phyloP scores from a whole-genome alignment of 1,140 invertebrate genomes.

The Micrasema minimum region DNA sequence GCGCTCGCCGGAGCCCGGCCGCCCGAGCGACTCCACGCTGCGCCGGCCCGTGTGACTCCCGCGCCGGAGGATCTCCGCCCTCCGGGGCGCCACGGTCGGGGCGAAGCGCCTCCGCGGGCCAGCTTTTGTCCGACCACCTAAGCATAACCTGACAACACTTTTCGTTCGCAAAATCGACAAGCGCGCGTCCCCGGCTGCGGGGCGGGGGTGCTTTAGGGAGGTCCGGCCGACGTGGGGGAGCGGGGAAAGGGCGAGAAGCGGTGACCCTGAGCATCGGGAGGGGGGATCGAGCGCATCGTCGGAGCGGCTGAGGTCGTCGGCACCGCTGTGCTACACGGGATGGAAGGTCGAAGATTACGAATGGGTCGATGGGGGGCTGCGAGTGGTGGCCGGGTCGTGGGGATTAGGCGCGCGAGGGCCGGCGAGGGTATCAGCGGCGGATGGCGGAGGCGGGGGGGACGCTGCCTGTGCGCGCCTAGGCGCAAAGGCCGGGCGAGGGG shows the following conservation, averaged over 20 bases:
- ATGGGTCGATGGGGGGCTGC: no score
- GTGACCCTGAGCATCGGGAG: neutral
- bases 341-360: neutral
- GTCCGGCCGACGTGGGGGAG: no score
- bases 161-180: slow-evolving; percentile 13
- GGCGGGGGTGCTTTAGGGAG: neutral
- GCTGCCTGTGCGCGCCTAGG: no score
- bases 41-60: neutral
- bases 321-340: neutral
- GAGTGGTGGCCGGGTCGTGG: no score
- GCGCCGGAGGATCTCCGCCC: neutral
- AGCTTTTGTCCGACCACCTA: neutral
- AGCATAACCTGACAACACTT: slow-evolving; percentile 22
- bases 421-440: no score
- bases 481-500: no score
- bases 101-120: neutral
- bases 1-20: neutral
- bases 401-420: no score
- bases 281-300: neutral
- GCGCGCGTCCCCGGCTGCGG: neutral
- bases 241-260: no score
- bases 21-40: neutral
- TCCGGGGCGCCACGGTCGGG: neutral
- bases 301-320: neutral
- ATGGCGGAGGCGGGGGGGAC: no score